Evolutionary conservation across 1,140 invertebrate species (phyloP).

Genomic region (Papilio aristodemus): DNA sequence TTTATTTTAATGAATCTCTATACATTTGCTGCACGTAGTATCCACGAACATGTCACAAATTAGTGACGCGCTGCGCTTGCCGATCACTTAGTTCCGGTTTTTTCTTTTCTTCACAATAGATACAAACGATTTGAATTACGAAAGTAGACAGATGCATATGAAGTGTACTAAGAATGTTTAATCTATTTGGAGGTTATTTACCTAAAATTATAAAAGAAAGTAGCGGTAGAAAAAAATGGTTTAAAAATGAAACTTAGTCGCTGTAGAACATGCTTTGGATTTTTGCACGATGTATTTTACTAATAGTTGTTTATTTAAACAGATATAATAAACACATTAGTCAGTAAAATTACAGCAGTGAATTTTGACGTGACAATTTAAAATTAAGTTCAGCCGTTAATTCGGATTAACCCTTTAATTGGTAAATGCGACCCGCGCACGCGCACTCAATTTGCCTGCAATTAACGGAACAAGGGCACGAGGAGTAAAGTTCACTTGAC

Average conservation of each 20-base stretch:
- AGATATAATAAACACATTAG: no score
- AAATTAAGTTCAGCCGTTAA: not conserved
- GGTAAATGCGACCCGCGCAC: not conserved
- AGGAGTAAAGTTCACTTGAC: conserved; percentile 1
- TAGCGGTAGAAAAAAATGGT: no score
- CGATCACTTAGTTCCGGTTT: conserved; percentile 13
- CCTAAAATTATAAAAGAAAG: no score
- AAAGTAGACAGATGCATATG: no score
- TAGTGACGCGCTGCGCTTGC: not conserved
- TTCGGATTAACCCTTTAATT: conserved; percentile 16
- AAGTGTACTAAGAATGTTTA: no score
- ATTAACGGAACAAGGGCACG: not conserved
- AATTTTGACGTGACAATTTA: not conserved
- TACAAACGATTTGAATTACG: not conserved
- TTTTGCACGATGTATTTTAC: no score
- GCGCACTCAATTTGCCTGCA: conserved; percentile 9
- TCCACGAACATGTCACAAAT: not conserved
- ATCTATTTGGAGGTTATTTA: no score
- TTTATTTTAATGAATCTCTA: conserved; percentile 9
- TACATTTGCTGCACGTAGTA: conserved; percentile 5
- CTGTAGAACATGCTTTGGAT: no score
- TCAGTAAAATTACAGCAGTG: not conserved
- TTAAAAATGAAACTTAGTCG: no score
- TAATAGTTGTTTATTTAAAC: no score
- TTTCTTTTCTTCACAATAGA: not conserved